These are phyloP conservation scores for Rhincodon typus DNA, from an alignment of 2,797 vertebrate species.

Conservation along the genomic window DNA sequence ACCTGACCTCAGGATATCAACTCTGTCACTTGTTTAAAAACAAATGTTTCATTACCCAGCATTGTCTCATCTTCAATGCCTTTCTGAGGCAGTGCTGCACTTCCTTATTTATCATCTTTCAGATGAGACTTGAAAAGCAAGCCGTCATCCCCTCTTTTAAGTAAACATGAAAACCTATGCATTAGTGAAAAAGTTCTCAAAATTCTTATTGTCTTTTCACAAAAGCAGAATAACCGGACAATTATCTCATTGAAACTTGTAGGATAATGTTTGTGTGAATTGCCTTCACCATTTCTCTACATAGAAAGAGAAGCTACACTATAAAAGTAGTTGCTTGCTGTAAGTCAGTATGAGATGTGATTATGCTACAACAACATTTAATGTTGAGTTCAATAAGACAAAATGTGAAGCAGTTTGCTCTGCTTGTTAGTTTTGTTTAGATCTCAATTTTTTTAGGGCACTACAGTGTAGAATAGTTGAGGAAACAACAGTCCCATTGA, in stretches of 20 bases:
- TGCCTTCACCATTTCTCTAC: not conserved
- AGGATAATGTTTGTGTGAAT: not conserved
- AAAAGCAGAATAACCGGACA: not conserved
- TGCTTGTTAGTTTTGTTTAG: not conserved
- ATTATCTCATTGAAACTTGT: not conserved
- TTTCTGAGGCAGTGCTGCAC: not conserved
- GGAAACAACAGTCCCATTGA: not conserved
- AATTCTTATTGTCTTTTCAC: too few relatives aligned
- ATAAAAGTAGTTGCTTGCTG: not conserved
- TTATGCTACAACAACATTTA: too few relatives aligned
- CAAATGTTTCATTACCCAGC: not conserved
- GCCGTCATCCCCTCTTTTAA: not conserved
- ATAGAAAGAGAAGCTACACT: not conserved
- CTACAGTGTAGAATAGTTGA: not conserved
- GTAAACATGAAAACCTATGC: not conserved
- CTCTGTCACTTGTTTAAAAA: not conserved
- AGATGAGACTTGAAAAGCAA: not conserved
- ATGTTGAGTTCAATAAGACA: not conserved
- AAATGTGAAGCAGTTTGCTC: not conserved
- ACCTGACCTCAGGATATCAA: slow-evolving; percentile 20
- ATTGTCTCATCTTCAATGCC: not conserved
- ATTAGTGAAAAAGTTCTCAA: too few relatives aligned
- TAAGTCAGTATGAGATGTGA: not conserved
- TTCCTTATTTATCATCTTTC: not conserved
- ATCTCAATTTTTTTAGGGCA: not conserved